Evolutionary conservation across 2,797 vertebrate species (phyloP).

Genomic region (Columba guinea): DNA sequence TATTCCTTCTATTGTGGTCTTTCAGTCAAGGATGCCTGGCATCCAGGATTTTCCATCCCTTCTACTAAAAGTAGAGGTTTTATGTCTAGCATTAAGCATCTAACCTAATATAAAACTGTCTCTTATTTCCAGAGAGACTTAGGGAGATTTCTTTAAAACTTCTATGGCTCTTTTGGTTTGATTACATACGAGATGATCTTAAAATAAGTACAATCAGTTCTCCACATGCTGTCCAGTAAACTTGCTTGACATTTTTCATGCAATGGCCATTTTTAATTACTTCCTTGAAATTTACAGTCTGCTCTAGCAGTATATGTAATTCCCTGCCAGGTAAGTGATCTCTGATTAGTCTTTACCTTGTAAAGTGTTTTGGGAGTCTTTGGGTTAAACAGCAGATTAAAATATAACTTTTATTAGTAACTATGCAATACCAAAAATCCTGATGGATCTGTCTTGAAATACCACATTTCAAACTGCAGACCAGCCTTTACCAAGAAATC

Average conservation of each 20-base stretch:
- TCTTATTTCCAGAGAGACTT: not conserved
- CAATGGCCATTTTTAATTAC: not conserved
- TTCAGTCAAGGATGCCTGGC: not conserved
- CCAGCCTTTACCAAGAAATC: not conserved
- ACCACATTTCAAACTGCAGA: not conserved
- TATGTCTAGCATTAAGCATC: not conserved
- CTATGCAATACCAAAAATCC: not conserved
- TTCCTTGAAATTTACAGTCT: not conserved
- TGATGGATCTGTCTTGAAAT: not conserved
- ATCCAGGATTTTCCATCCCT: not conserved
- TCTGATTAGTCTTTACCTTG: not conserved
- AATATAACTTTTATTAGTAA: not conserved
- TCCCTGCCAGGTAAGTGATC: not conserved
- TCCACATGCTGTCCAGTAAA: not conserved
- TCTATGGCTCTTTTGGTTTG: not conserved
- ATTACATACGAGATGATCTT: not conserved
- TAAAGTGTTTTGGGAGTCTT: not conserved
- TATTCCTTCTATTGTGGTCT: not conserved
- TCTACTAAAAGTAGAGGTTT: not conserved
- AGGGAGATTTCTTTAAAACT: not conserved
- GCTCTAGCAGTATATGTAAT: not conserved
- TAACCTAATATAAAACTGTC: not conserved
- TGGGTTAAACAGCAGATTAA: not conserved
- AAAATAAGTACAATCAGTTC: not conserved
- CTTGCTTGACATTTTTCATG: not conserved